Evolutionary conservation across 2,797 vertebrate genomes (phyloP).

Genomic region (Mastacembelus armatus): DNA sequence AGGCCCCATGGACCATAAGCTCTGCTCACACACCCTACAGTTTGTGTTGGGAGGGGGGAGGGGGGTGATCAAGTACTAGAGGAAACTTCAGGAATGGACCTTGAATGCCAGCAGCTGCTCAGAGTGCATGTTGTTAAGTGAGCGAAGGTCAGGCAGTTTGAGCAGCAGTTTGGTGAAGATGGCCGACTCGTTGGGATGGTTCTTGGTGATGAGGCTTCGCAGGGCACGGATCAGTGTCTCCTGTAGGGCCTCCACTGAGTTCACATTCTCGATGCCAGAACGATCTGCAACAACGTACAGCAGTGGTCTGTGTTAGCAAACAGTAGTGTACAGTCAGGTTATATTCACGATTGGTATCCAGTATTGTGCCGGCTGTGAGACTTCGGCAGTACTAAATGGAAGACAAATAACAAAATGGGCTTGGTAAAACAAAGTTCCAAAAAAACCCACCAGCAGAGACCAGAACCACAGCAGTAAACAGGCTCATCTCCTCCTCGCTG

Average conservation of each 20-base stretch:
- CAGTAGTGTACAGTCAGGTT: too few relatives aligned
- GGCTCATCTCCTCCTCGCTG: constrained; percentile 96
- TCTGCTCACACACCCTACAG: too few relatives aligned
- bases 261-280: constrained; percentile 94
- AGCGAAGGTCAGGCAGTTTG: constrained; percentile 95
- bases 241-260: constrained; percentile 95
- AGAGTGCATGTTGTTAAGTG: constrained; percentile 98
- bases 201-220: constrained; percentile 94
- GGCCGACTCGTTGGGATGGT: constrained; percentile 93
- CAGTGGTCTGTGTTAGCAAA: neutral
- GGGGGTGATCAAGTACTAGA: constrained; percentile 18
- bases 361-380: too few relatives aligned
- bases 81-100: constrained; percentile 86
- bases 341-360: too few relatives aligned
- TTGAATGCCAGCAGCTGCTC: constrained; percentile 98
- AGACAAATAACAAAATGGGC: too few relatives aligned
- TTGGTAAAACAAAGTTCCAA: too few relatives aligned
- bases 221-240: constrained; percentile 94
- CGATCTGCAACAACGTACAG: constrained; percentile 83
- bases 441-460: constrained; percentile 91
- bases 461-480: constrained; percentile 96
- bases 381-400: too few relatives aligned
- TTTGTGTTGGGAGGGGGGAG: neutral
- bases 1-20: too few relatives aligned
- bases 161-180: constrained; percentile 97